Evolutionary conservation across 2,797 vertebrate species (phyloP).

Genomic region (Diplodus sargus): DNA sequence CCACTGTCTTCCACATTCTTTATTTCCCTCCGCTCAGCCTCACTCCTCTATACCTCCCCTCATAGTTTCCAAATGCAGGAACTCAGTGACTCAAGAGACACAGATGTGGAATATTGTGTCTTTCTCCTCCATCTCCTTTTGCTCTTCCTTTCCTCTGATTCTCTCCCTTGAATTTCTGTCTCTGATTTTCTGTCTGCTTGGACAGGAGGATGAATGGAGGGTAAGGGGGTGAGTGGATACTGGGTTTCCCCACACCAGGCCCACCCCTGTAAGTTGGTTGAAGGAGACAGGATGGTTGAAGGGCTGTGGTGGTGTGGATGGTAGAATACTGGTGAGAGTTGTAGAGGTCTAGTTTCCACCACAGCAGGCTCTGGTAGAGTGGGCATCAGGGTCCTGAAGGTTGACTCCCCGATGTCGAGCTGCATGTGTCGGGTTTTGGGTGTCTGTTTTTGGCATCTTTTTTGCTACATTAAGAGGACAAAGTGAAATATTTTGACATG

Average conservation of each 20-base stretch:
- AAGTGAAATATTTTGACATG: slow-evolving; percentile 7
- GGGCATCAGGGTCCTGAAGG: slow-evolving; percentile 88
- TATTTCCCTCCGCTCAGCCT: slow-evolving; percentile 45
- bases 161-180: slow-evolving; percentile 38
- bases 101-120: not conserved
- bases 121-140: slow-evolving; percentile 33
- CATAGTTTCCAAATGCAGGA: slow-evolving; percentile 25
- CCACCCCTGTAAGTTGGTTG: slow-evolving; percentile 46
- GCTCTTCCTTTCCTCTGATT: slow-evolving; percentile 22
- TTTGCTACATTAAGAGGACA: slow-evolving; percentile 79
- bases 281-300: slow-evolving; percentile 44
- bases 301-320: slow-evolving; percentile 56
- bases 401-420: slow-evolving; percentile 89
- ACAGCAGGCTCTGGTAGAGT: slow-evolving; percentile 86
- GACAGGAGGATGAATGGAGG: slow-evolving; percentile 60
- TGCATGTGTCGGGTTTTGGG: slow-evolving; percentile 89
- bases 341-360: slow-evolving; percentile 83
- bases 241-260: slow-evolving; percentile 28
- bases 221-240: slow-evolving; percentile 58
- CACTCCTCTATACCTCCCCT: slow-evolving; percentile 32
- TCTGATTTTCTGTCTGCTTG: slow-evolving; percentile 45
- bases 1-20: slow-evolving; percentile 42
- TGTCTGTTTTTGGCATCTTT: slow-evolving; percentile 92
- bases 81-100: slow-evolving; percentile 32
- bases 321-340: slow-evolving; percentile 21